Conservation (phyloP, 2,797 vertebrate genomes). For the Clarias fuscus region DNA sequence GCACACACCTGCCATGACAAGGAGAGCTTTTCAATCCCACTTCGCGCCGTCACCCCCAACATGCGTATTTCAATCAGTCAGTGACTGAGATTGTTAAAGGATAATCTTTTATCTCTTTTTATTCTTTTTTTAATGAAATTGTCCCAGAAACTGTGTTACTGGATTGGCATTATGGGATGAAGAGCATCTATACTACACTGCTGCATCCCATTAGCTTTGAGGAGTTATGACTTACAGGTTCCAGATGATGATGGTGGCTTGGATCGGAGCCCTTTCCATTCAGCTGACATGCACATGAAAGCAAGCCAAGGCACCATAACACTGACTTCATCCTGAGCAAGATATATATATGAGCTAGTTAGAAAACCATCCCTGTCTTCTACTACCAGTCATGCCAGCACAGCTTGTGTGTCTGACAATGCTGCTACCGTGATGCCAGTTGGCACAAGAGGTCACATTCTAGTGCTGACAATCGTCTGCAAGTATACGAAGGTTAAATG, state of each 20-base stretch:
- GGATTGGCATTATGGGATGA: neutral
- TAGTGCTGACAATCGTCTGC: slow-evolving; percentile 24
- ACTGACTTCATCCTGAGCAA: slow-evolving; percentile 57
- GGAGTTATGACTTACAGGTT: slow-evolving; percentile 39
- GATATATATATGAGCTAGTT: slow-evolving; percentile 62
- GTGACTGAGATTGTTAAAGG: slow-evolving; percentile 11
- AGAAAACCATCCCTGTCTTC: slow-evolving; percentile 60
- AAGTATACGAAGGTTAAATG: neutral
- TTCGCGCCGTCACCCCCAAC: neutral
- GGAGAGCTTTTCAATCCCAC: neutral
- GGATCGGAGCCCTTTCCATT: slow-evolving; percentile 48
- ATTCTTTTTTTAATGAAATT: neutral
- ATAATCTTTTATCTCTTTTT: neutral
- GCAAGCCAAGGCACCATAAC: slow-evolving; percentile 63
- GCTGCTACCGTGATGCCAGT: slow-evolving; percentile 27
- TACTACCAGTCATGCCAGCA: slow-evolving; percentile 60
- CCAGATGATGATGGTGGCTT: slow-evolving; percentile 48
- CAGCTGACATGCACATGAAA: slow-evolving; percentile 63
- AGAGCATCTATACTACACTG: neutral
- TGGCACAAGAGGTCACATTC: slow-evolving; percentile 13
- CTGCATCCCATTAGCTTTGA: slow-evolving; percentile 48
- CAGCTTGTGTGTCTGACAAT: slow-evolving; percentile 60
- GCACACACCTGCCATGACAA: slow-evolving; percentile 23
- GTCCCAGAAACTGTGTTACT: neutral
- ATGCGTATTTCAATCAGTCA: slow-evolving; percentile 6